Evolutionary conservation across 2,113 vertebrate species (phyloP), one percentile per base, ranked within the genome.

Genomic region (Melozone crissalis): DNA sequence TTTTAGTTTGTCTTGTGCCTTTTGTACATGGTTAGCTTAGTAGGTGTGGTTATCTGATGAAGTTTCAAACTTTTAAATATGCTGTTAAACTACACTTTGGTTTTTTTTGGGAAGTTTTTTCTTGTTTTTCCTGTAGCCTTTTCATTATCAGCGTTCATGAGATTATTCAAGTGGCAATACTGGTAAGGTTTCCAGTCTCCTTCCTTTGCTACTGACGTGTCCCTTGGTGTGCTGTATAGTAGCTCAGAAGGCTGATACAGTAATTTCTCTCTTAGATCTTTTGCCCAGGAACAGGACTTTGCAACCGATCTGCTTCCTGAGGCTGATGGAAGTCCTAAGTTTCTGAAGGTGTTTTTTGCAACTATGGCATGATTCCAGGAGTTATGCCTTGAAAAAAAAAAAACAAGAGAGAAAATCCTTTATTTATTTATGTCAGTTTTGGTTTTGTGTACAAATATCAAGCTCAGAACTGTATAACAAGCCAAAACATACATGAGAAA

Each of bases 381-480:
- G 55, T 39, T 79, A 57, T 0, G 15, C 23, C 19, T 39, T 44
- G 51, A 35, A 73, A 59, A 65, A 79, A 71, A 73, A 18, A 79
- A 72, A 74, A 8, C 2, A 23, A 44, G 31, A 87, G 17, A 61
- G 27, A 65, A 95, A 81, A 59, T 71, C n/a, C 87, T 85, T 84
- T 93, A 41, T 90, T 89, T 93, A 37, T 91, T 89, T 93, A 41
- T 87, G 43, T 88, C 86, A 76, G 18, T 52, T 95, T 82, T 90
- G 49, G 16, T 95, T 95, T 94, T 74, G 27, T 94, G 88, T 95
- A 82, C 46, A 95, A 94, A 71, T 82, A 92, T 46, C 54, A 93
- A 92, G 37, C 74, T 87, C 47, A 67, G 72, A 95, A 85, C 58
- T 91, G 72, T 93, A 21, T 72, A 90, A 84, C 75, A 95, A 96